These are phyloP conservation scores for Cuculus canorus DNA, from an alignment of 2,797 vertebrate species.

Conservation along the genomic window DNA sequence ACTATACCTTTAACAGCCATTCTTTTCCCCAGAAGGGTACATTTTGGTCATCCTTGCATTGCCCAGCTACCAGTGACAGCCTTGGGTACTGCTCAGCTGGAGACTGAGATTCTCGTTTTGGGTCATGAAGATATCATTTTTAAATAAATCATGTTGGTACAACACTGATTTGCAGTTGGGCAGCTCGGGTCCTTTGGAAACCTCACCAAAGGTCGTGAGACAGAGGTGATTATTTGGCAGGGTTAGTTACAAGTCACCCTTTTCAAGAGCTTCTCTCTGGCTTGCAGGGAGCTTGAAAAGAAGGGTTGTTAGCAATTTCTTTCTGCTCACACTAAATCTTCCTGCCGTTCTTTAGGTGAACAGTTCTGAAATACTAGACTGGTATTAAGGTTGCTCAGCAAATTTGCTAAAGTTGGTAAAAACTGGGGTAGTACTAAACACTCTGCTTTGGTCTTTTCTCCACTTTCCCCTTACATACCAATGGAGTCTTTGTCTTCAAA, in stretches of 20 bases:
- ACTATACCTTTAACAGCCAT: neutral
- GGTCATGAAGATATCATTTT: neutral
- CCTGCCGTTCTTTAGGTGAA: neutral
- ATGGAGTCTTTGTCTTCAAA: neutral
- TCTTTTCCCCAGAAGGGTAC: neutral
- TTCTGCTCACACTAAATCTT: neutral
- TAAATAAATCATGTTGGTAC: neutral
- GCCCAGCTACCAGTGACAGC: neutral
- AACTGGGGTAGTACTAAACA: neutral
- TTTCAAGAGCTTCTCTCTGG: neutral
- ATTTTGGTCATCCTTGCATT: neutral
- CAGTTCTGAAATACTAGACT: neutral
- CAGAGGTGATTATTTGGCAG: neutral
- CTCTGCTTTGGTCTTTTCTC: fast-evolving
- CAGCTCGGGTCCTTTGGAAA: neutral
- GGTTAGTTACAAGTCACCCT: neutral
- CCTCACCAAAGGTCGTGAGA: neutral
- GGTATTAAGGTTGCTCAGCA: neutral
- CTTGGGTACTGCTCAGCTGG: fast-evolving
- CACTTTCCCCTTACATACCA: neutral
- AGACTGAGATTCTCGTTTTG: neutral
- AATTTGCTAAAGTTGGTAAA: neutral
- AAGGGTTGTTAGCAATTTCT: neutral
- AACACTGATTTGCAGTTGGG: neutral
- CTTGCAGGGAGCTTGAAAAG: neutral